Evolutionary conservation across 2,797 vertebrate species (phyloP).

Genomic region (Neosilurus mollespiculum): DNA sequence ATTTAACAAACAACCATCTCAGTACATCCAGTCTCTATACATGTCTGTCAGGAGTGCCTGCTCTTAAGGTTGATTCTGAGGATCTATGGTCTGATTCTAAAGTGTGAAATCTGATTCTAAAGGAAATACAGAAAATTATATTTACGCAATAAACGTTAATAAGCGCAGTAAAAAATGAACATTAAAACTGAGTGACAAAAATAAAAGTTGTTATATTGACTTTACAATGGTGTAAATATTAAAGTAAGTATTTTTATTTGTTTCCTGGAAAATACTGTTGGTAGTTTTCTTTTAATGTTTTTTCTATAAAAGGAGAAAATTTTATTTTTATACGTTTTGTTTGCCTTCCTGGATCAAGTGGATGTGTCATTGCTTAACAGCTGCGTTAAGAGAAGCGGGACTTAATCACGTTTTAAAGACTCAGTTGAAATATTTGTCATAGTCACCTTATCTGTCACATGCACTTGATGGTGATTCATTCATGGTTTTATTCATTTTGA

Average conservation of each 20-base stretch:
- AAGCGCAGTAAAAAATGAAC: conserved; percentile 25
- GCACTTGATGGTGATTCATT: background rate
- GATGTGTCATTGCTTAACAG: conserved; percentile 61
- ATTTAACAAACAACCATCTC: conserved; percentile 56
- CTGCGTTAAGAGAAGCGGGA: conserved; percentile 52
- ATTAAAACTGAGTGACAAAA: conserved; percentile 25
- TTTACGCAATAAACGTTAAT: conserved; percentile 41
- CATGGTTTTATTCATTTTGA: background rate
- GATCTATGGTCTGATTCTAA: background rate
- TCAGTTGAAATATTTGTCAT: background rate
- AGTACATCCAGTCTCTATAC: conserved; percentile 59
- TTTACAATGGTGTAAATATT: conserved; percentile 53
- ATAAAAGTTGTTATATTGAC: conserved; percentile 38
- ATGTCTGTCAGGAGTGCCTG: conserved; percentile 58
- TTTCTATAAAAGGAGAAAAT: conserved; percentile 59
- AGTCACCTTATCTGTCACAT: background rate
- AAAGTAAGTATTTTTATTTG: conserved; percentile 53
- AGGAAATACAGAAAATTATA: conserved; percentile 40
- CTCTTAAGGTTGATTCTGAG: conserved; percentile 51
- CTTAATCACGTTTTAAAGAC: conserved; percentile 3
- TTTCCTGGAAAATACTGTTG: conserved; percentile 58
- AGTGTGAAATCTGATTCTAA: conserved; percentile 9
- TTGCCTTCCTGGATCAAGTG: conserved; percentile 61
- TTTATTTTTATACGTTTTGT: conserved; percentile 66
- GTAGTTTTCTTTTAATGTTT: conserved; percentile 63